Evolutionary conservation across 92 coral and sea anemone genomes (phyloP), one percentile per base, ranked within the genome.

Genomic region (Desmophyllum pertusum): DNA sequence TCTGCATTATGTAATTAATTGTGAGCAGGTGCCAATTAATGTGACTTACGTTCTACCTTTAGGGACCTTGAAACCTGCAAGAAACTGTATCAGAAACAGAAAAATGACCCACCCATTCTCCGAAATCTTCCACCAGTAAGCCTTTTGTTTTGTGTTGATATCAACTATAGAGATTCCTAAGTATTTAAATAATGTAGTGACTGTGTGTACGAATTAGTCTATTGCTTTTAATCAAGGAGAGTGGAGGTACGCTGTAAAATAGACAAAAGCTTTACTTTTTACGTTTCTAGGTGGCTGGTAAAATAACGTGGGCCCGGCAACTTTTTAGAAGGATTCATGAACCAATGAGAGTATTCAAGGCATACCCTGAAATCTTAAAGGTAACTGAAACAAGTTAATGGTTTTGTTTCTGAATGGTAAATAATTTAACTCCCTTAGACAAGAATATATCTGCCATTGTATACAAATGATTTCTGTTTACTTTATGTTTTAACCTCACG

Each of bases 41-140:
- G 55, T 50, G 2, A 46, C n/a, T n/a, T n/a, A n/a, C n/a, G n/a
- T n/a, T n/a, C 17, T 18, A 30, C 15, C 11, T 86, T 13, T 68
- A 97, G 99, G 86, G 98, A 97, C 85, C 93, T 97, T 50, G 99
- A 97, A 71, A 61, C 93, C n/a, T 97, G 99, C 76, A 81, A 95
- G 81, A 97, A 97, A 76, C 77, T 97, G 80, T 97, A 97, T 65
- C 99, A 97, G 83, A 97, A 94, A 42, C 98, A 92, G 87, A 97
- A 97, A 83, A 93, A 94, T 80, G 98, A 97, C 38, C 99, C 99
- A 65, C 99, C 99, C 6, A 95, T 97, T 77, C 90, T 94, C 14
- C 88, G 99, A 48, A 97, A 97, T 78, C 90, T 97, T 35, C 99
- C 99, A n/a, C 99, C 98, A 52, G 98, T 96, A 85, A 92, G 98